Conservation (phyloP, 2,113 vertebrate species). For the Plestiodon gilberti region DNA sequence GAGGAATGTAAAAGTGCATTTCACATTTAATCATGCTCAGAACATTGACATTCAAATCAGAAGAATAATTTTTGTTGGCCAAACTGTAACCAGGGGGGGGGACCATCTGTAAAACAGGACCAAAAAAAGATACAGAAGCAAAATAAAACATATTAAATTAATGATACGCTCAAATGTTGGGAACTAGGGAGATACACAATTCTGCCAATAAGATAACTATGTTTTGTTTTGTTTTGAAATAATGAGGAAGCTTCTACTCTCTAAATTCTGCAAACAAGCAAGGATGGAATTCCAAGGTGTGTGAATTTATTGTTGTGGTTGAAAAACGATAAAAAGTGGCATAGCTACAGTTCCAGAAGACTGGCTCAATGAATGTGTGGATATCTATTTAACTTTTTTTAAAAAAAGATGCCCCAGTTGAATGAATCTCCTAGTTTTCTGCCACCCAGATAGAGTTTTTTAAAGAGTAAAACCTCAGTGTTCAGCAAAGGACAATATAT, state of each 20-base stretch:
- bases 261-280: slow-evolving; percentile 42
- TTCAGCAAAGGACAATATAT: neutral
- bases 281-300: slow-evolving; percentile 38
- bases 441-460: neutral
- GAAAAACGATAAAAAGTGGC: slow-evolving; percentile 46
- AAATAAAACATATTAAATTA: neutral
- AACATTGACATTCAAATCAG: slow-evolving; percentile 74
- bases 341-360: neutral
- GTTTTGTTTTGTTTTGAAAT: slow-evolving; percentile 1
- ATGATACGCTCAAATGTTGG: neutral
- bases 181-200: neutral
- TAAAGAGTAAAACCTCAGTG: neutral
- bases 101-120: slow-evolving; percentile 12
- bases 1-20: slow-evolving; percentile 66
- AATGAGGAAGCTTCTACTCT: slow-evolving; percentile 34
- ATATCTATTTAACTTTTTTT: neutral
- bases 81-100: slow-evolving; percentile 50
- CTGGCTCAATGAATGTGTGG: neutral
- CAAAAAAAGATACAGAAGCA: slow-evolving; percentile 24
- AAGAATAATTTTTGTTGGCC: slow-evolving; percentile 56
- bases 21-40: slow-evolving; percentile 56
- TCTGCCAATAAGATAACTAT: neutral
- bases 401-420: neutral
- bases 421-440: neutral
- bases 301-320: slow-evolving; percentile 65